phyloP scores from a whole-genome alignment of 2,888 invertebrate genomes.

The Agriopis aurantiaria region DNA sequence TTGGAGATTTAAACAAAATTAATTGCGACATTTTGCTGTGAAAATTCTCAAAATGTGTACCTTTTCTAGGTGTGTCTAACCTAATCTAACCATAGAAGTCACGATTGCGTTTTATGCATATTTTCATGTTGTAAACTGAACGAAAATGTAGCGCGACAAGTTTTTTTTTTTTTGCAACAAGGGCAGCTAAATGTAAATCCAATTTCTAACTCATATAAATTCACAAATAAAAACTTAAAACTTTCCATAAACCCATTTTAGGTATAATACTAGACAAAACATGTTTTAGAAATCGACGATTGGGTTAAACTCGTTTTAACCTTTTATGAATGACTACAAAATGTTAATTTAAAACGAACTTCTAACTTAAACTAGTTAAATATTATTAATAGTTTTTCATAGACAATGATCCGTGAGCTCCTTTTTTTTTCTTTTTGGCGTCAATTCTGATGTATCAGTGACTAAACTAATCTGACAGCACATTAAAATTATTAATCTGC shows the following conservation, averaged over 20 bases:
- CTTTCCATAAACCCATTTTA: background rate
- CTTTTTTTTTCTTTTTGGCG: background rate
- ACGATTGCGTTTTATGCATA: no score
- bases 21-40: no score
- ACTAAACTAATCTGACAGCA: background rate
- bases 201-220: background rate
- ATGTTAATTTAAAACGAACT: background rate
- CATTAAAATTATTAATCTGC: background rate
- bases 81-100: no score
- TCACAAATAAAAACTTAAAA: background rate
- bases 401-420: constrained; percentile 2
- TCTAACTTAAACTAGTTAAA: constrained; percentile 2
- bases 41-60: no score
- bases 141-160: background rate
- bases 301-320: background rate
- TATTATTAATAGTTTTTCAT: constrained; percentile 6
- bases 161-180: constrained; percentile 3
- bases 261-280: background rate
- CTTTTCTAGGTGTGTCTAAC: no score
- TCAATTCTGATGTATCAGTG: background rate
- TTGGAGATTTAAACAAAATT: background rate
- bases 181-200: background rate
- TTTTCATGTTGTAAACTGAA: background rate
- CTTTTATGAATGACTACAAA: background rate
- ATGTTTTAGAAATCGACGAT: background rate